phyloP scores from a whole-genome alignment of 1,140 invertebrate species.

The Thrips palmi region DNA sequence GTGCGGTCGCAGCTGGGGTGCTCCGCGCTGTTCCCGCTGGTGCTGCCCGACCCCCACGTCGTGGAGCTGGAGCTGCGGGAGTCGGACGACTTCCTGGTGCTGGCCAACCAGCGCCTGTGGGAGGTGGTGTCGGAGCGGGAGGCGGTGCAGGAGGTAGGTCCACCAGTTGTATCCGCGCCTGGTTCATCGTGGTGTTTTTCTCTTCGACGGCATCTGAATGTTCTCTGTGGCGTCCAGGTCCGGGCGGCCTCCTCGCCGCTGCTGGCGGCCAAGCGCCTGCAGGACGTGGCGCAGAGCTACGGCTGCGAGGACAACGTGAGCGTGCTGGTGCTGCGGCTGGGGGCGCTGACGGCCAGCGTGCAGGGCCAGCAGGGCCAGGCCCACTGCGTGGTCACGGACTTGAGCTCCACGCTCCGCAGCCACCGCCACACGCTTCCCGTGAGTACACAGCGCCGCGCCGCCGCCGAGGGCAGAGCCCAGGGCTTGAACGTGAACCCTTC shows the following conservation, averaged over 20 bases:
- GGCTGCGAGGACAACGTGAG: slow-evolving; percentile 63
- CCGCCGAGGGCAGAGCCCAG: slow-evolving; percentile 32
- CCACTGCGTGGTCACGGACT: slow-evolving; percentile 52
- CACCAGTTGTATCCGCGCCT: too few relatives aligned
- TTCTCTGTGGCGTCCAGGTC: too few relatives aligned
- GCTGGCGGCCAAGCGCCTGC: slow-evolving; percentile 56
- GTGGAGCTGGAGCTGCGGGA: slow-evolving; percentile 55
- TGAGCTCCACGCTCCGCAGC: slow-evolving; percentile 45
- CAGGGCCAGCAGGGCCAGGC: slow-evolving; percentile 38
- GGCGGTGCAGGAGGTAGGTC: slow-evolving; percentile 53
- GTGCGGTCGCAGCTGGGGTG: slow-evolving; percentile 34
- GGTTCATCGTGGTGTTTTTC: too few relatives aligned
- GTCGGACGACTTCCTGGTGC: slow-evolving; percentile 61
- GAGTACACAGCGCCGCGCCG: slow-evolving; percentile 21
- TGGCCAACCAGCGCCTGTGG: slow-evolving; percentile 62
- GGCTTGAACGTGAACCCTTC: too few relatives aligned
- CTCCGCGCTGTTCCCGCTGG: slow-evolving; percentile 39
- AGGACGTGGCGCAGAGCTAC: slow-evolving; percentile 65
- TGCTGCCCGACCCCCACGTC: slow-evolving; percentile 52
- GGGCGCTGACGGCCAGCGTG: slow-evolving; percentile 15
- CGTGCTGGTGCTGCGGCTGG: slow-evolving; percentile 54
- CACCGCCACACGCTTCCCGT: slow-evolving; percentile 27
- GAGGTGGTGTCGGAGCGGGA: slow-evolving; percentile 52
- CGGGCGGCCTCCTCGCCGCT: slow-evolving; percentile 53
- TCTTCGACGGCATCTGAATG: too few relatives aligned